Conservation (phyloP, 2,113 vertebrate genomes). For the Oncorhynchus gorbuscha region DNA sequence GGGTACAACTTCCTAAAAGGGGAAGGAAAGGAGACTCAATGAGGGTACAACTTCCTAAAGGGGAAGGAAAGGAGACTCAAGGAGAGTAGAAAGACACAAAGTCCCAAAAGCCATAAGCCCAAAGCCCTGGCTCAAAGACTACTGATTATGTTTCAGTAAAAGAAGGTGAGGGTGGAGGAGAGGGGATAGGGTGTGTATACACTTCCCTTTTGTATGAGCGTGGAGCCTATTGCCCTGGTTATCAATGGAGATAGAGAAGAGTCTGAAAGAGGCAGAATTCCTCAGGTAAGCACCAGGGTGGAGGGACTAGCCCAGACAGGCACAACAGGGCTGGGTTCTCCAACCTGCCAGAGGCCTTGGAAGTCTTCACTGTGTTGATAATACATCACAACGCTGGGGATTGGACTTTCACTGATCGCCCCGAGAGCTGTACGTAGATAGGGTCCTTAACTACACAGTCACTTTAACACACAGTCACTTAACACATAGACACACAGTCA, state of each 20-base stretch:
- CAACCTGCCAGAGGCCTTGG: constrained; percentile 68
- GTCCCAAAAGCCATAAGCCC: constrained; percentile 23
- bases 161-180: background rate
- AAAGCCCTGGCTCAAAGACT: constrained; percentile 47
- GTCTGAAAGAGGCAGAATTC: constrained; percentile 71
- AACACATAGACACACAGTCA: too few species aligned
- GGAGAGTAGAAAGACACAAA: constrained; percentile 35
- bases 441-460: too few species aligned
- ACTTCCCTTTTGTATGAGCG: too few species aligned
- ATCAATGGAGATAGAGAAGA: constrained; percentile 61
- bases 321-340: constrained; percentile 65
- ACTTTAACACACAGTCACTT: too few species aligned
- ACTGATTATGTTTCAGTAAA: constrained; percentile 64
- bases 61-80: too few species aligned
- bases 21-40: too few species aligned
- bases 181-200: too few species aligned
- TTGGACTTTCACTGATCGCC: constrained; percentile 76
- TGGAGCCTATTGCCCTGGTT: constrained; percentile 51
- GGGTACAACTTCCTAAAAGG: too few species aligned
- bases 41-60: too few species aligned
- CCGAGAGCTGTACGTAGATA: constrained; percentile 13
- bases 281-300: constrained; percentile 74
- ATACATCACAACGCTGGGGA: constrained; percentile 52
- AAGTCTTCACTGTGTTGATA: constrained; percentile 67
- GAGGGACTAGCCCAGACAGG: constrained; percentile 78